Conservation (phyloP, 2,797 vertebrate genomes). For the Gymnopithys bicolor region DNA sequence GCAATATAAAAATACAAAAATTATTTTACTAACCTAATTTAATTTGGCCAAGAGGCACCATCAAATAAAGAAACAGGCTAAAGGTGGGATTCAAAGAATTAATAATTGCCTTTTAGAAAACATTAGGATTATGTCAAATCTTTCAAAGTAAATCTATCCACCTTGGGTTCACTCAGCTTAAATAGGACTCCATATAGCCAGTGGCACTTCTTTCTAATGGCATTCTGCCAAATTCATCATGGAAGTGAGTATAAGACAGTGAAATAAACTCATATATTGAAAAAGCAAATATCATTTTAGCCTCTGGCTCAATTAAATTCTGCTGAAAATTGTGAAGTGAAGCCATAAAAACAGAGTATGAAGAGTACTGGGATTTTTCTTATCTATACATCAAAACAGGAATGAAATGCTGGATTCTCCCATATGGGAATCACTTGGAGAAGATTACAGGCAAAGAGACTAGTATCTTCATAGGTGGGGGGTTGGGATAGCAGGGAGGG, state of each 20-base stretch:
- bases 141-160: background rate
- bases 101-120: background rate
- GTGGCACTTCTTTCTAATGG: background rate
- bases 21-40: background rate
- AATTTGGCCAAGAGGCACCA: accelerated
- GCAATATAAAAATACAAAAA: background rate
- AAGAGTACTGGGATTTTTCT: background rate
- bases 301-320: background rate
- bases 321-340: background rate
- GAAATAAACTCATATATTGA: background rate
- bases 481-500: accelerated
- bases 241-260: background rate
- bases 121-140: accelerated
- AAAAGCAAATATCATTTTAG: background rate
- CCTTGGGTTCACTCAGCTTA: background rate
- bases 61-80: background rate
- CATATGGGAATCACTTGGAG: background rate
- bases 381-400: background rate
- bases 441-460: background rate
- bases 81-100: background rate
- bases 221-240: background rate
- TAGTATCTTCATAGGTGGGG: background rate
- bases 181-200: background rate
- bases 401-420: background rate
- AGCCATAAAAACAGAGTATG: background rate